Evolutionary conservation across 2,113 vertebrate species (phyloP).

Genomic region (Lampris megalopsis): DNA sequence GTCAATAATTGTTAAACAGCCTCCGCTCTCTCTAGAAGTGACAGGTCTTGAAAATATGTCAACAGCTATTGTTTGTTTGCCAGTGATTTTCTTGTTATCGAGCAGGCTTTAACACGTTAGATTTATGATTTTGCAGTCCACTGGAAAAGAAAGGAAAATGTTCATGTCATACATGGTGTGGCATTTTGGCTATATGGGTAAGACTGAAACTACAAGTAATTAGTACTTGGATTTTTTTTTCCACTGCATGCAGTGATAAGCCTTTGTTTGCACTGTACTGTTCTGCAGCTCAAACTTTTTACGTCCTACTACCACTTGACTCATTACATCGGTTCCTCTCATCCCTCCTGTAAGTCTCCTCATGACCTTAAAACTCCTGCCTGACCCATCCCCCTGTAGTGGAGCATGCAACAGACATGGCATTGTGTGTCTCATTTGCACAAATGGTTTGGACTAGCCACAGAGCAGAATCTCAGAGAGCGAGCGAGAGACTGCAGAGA

Average conservation of each 20-base stretch:
- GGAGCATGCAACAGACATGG: conserved; percentile 4
- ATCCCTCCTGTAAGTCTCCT: conserved; percentile 26
- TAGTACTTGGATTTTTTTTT: not conserved
- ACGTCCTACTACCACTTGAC: not conserved
- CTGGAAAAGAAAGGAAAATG: no score
- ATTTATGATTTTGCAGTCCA: not conserved
- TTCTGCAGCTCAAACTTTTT: no score
- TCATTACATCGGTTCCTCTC: not conserved
- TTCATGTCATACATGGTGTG: no score
- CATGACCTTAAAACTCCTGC: conserved; percentile 22
- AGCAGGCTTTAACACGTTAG: not conserved
- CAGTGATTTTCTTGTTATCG: conserved; percentile 13
- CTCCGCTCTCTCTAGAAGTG: conserved; percentile 25
- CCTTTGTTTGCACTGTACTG: not conserved
- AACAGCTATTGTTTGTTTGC: not conserved
- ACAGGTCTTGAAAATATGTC: conserved; percentile 33
- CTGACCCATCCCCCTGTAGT: conserved; percentile 9
- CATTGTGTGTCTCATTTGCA: conserved; percentile 60
- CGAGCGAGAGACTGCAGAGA: conserved; percentile 25
- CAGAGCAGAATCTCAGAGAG: conserved; percentile 51
- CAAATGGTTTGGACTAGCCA: conserved; percentile 49
- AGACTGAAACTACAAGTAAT: no score
- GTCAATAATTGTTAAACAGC: conserved; percentile 69
- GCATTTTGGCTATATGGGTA: not conserved
- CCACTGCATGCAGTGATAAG: not conserved